phyloP scores from a whole-genome alignment of 2,888 invertebrate genomes.

The Petrolisthes cinctipes region DNA sequence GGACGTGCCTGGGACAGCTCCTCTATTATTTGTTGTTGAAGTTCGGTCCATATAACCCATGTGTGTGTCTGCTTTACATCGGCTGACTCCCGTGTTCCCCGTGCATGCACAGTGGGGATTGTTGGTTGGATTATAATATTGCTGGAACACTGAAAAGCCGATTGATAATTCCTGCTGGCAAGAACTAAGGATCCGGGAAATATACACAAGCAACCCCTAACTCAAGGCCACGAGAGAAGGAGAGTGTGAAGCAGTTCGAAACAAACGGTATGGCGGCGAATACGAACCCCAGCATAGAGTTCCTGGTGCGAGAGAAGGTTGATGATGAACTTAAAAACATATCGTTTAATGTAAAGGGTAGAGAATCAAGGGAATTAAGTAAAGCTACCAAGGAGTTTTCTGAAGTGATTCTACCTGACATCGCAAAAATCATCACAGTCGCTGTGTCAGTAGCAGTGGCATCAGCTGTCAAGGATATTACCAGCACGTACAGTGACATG shows the following conservation, averaged over 20 bases:
- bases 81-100: too few relatives aligned
- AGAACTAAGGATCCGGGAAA: background rate
- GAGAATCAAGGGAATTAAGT: background rate
- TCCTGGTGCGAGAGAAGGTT: background rate
- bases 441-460: background rate
- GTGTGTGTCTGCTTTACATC: too few relatives aligned
- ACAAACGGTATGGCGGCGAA: slow-evolving; percentile 2
- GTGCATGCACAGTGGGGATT: too few relatives aligned
- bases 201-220: background rate
- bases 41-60: too few relatives aligned
- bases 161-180: background rate
- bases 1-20: too few relatives aligned
- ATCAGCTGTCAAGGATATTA: slow-evolving; percentile 1
- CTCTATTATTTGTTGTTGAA: too few relatives aligned
- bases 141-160: background rate
- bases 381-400: slow-evolving; percentile 7
- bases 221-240: background rate
- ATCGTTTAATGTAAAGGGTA: background rate
- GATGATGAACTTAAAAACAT: background rate
- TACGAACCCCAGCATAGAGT: background rate
- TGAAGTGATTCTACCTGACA: slow-evolving; percentile 7
- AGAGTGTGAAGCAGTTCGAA: slow-evolving; percentile 6
- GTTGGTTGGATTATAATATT: background rate
- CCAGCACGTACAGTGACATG: background rate
- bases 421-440: slow-evolving; percentile 12